These are phyloP conservation scores for Atta colombica DNA, from an alignment of 1,140 invertebrate genomes.

Conservation along the genomic window DNA sequence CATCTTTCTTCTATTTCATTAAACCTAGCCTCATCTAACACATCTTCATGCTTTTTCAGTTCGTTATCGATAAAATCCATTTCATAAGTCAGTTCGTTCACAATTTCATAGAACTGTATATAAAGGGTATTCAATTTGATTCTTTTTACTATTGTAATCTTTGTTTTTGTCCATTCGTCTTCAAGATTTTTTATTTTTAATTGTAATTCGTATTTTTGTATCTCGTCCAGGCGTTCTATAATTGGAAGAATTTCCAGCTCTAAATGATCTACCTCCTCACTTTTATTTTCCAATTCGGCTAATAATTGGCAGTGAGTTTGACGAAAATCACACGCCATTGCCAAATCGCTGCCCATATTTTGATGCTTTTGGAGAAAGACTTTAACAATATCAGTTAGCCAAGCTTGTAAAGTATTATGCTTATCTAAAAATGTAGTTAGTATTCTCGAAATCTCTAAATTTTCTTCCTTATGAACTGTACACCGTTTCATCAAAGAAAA, in stretches of 20 bases:
- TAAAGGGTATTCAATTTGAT: slow-evolving; percentile 90
- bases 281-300: slow-evolving; percentile 91
- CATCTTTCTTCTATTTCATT: slow-evolving; percentile 88
- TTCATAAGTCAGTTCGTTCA: slow-evolving; percentile 89
- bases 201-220: slow-evolving; percentile 88
- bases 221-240: slow-evolving; percentile 89
- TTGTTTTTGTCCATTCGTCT: slow-evolving; percentile 89
- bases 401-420: slow-evolving; percentile 90
- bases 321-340: slow-evolving; percentile 91
- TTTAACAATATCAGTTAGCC: slow-evolving; percentile 91
- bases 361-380: slow-evolving; percentile 91
- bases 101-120: slow-evolving; percentile 91
- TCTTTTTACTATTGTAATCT: slow-evolving; percentile 89
- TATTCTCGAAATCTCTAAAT: slow-evolving; percentile 89
- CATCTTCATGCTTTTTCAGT: slow-evolving; percentile 84
- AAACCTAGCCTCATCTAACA: slow-evolving; percentile 87
- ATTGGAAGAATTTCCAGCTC: slow-evolving; percentile 91
- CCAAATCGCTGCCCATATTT: slow-evolving; percentile 91
- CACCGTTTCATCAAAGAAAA: slow-evolving; percentile 90
- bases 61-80: slow-evolving; percentile 90
- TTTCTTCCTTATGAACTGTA: slow-evolving; percentile 91
- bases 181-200: slow-evolving; percentile 88
- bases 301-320: slow-evolving; percentile 92
- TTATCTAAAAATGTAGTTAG: slow-evolving; percentile 91
- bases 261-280: slow-evolving; percentile 77